A percentile compares a stretch with the other conserved stretches of the same genome.
Evolutionary conservation across 2,888 invertebrate genomes (phyloP).

Genomic region (Liodrosophila aerea): DNA sequence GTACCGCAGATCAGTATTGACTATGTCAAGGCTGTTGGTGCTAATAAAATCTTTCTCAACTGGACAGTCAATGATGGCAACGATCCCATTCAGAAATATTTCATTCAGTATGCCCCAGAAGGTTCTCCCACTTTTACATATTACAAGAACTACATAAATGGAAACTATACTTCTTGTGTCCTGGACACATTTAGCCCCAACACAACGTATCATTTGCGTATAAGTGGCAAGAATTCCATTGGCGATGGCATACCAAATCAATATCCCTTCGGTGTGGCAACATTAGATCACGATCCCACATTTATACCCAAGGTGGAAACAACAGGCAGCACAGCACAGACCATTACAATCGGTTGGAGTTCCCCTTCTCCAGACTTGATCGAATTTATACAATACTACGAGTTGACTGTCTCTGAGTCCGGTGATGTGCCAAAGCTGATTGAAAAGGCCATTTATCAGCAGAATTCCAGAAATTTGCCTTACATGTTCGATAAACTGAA

Average conservation of each 20-base stretch:
- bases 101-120: conserved; percentile 84
- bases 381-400: conserved; percentile 89
- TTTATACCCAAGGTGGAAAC: conserved; percentile 91
- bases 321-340: conserved; percentile 86
- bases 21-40: conserved; percentile 89
- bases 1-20: conserved; percentile 88
- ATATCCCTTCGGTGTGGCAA: conserved; percentile 84
- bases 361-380: conserved; percentile 86
- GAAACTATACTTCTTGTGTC: conserved; percentile 87
- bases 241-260: conserved; percentile 85
- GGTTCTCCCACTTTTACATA: conserved; percentile 85
- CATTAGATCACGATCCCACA: conserved; percentile 88
- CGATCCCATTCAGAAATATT: conserved; percentile 85
- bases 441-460: conserved; percentile 86
- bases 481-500: conserved; percentile 90
- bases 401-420: conserved; percentile 86
- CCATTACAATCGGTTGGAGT: conserved; percentile 92
- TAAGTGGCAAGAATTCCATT: conserved; percentile 87
- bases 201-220: conserved; percentile 87
- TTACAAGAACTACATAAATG: conserved; percentile 85
- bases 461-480: conserved; percentile 86
- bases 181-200: conserved; percentile 86
- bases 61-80: conserved; percentile 92
- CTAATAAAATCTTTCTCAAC: conserved; percentile 89
- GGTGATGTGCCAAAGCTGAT: conserved; percentile 83